phyloP scores from a whole-genome alignment of 2,888 invertebrate genomes.

The Noctuana brunneofusca region DNA sequence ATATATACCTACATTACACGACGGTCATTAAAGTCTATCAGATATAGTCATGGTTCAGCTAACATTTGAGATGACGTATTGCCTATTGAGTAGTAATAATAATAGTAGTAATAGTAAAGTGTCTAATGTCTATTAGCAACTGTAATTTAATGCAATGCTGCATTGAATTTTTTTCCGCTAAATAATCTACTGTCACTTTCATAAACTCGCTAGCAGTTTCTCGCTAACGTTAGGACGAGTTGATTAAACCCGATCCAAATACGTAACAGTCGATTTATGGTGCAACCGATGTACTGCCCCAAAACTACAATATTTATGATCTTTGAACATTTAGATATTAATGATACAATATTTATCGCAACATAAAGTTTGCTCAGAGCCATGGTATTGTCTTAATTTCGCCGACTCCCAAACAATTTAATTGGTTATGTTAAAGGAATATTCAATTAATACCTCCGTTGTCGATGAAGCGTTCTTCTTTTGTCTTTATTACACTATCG shows the following conservation, averaged over 20 bases:
- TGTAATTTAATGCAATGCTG: no score
- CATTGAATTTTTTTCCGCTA: no score
- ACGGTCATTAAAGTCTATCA: no score
- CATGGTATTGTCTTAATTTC: constrained; percentile 19
- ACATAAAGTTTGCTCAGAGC: constrained; percentile 32
- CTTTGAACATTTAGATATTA: constrained; percentile 50
- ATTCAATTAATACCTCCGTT: constrained; percentile 13
- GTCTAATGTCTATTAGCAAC: no score
- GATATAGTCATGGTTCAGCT: no score
- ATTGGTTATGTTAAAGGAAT: constrained; percentile 10
- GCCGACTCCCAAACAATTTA: neutral
- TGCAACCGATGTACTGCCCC: constrained; percentile 52
- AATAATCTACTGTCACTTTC: no score
- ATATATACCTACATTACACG: no score
- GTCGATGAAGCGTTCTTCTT: neutral
- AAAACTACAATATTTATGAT: constrained; percentile 63
- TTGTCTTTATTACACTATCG: neutral
- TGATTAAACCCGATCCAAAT: constrained; percentile 44
- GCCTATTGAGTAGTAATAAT: no score
- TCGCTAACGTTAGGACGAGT: constrained; percentile 6
- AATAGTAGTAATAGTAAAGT: no score
- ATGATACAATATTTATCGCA: constrained; percentile 41
- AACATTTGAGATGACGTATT: no score
- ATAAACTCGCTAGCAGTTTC: neutral
- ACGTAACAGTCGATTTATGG: constrained; percentile 58